Conservation (phyloP, 2,113 vertebrate species). For the Prionailurus viverrinus region DNA sequence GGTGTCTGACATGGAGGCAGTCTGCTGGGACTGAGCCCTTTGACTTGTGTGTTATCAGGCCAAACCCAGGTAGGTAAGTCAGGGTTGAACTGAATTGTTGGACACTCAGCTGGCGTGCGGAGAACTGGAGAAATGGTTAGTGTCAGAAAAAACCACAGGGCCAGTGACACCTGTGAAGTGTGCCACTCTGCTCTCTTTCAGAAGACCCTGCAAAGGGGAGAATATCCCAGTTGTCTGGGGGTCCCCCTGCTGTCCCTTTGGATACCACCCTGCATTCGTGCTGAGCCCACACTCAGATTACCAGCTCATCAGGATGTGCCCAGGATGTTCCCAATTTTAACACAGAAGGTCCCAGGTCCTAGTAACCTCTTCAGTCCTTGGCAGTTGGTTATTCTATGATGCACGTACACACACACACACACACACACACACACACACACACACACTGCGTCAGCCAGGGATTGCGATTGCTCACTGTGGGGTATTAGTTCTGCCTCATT, state of each 20-base stretch:
- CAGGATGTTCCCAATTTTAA: neutral
- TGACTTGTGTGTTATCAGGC: neutral
- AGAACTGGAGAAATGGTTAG: neutral
- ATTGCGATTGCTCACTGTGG: neutral
- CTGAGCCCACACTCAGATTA: neutral
- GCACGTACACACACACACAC: neutral
- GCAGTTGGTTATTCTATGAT: neutral
- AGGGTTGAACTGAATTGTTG: accelerated
- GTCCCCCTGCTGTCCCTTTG: neutral
- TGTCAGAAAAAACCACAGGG: neutral
- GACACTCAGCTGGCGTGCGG: no score
- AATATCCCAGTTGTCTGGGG: neutral
- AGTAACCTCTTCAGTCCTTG: neutral
- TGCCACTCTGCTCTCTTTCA: neutral
- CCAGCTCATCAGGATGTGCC: neutral
- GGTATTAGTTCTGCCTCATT: neutral
- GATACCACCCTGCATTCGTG: neutral
- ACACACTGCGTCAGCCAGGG: neutral
- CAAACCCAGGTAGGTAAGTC: neutral
- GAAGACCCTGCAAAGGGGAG: neutral
- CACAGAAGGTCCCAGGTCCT: neutral
- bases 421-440: neutral
- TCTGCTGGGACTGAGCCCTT: neutral
- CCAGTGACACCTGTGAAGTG: neutral
- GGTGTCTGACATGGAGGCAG: accelerated